Evolutionary conservation across 2,113 vertebrate genomes (phyloP), one percentile per base, ranked within the genome.

Genomic region (Coracopsis vasa): DNA sequence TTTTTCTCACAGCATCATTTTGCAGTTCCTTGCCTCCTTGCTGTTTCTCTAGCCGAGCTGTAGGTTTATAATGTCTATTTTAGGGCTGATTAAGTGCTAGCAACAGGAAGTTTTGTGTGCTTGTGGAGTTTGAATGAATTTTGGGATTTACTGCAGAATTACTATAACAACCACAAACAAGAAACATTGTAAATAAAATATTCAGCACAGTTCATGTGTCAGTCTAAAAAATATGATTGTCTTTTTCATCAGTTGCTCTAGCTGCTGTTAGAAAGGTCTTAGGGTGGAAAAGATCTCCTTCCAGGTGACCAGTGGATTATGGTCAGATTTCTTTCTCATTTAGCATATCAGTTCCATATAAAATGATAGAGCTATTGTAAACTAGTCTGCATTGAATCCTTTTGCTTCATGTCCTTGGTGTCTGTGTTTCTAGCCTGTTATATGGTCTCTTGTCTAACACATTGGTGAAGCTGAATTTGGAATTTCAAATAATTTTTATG

Each of bases 101-200:
- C 31, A 79, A 81, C 37, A 71, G 44, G 39, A 92, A 71, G 13
- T 84, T 92, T 71, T 75, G 33, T 88, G 47, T 92, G 39, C 41
- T 86, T 67, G 47, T 69, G 56, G 45, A 78, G 51, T 90, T 66
- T 78, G 64, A 86, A 73, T 35, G 70, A 74, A 90, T 83, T 80
- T 88, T 86, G 82, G 42, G 64, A 86, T 86, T 88, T 86, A 16
- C 23, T 71, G 23, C 20, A 56, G 93, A 82, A 93, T 92, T 93
- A 79, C 51, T 80, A 1, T 47, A 92, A 58, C 54, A 92, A 44
- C 20, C 33, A 69, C 80, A 65, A 90, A 86, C 66, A 83, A 83
- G 31, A 92, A 92, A 71, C 82, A 70, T 20, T 6, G 62, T 80
- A 64, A 94, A 95, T 56, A 90, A 83, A 86, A 71, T 56, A 86